phyloP scores from a whole-genome alignment of 2,888 invertebrate species.

The Cecidostiba fungosa region DNA sequence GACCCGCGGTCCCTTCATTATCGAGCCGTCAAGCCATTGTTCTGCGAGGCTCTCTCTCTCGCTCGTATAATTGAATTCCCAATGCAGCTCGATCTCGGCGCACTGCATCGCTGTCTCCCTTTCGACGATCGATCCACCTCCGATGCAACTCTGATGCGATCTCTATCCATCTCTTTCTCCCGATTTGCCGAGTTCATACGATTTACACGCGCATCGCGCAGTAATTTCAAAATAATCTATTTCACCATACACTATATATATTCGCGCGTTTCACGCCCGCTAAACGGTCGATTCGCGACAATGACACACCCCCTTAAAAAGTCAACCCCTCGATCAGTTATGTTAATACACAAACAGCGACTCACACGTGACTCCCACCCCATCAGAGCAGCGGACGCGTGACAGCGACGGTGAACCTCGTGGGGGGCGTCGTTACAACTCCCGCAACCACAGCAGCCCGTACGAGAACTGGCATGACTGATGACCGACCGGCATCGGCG shows the following conservation, averaged over 20 bases:
- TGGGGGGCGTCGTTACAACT: background rate
- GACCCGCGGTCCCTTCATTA: conserved; percentile 75
- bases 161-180: conserved; percentile 29
- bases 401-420: conserved; percentile 10
- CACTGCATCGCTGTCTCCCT: conserved; percentile 41
- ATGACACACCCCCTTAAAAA: background rate
- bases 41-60: conserved; percentile 62
- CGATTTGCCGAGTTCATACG: too few species aligned
- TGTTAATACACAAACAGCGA: conserved; percentile 6
- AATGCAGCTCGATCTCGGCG: conserved; percentile 66
- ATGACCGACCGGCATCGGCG: conserved; percentile 17
- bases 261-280: background rate
- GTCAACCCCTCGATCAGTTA: conserved; percentile 21
- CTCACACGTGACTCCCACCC: background rate
- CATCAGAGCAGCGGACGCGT: background rate
- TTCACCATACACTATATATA: too few species aligned
- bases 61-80: conserved; percentile 77
- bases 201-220: conserved; percentile 22
- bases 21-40: conserved; percentile 74
- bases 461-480: conserved; percentile 14
- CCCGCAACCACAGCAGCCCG: background rate
- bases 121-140: conserved; percentile 47
- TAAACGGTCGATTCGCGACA: conserved; percentile 5
- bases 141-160: conserved; percentile 22
- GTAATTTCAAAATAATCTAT: too few species aligned